Percentiles rank a stretch among this genome's conserved stretches.
These are phyloP conservation scores for Caenorhabditis sp. DNA, from an alignment of 2,888 invertebrate species.

Conservation along the genomic window DNA sequence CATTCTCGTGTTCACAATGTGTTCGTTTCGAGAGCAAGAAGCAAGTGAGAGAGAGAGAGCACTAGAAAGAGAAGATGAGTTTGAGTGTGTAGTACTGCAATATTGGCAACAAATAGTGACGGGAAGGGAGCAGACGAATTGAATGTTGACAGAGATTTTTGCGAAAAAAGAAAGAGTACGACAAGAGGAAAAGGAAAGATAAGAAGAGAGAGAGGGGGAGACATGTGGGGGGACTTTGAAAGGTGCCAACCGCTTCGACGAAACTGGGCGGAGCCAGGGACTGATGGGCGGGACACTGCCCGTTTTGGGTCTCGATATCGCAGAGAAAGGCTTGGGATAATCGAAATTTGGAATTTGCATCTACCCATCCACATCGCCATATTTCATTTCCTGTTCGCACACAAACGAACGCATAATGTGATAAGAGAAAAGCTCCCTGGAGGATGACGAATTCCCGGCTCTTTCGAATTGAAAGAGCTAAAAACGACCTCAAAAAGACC, in stretches of 20 bases:
- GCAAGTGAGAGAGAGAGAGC: slow-evolving; percentile 35
- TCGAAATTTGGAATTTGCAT: not conserved
- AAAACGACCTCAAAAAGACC: not conserved
- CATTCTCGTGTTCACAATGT: slow-evolving; percentile 60
- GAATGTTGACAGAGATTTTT: slow-evolving; percentile 45
- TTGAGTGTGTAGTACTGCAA: slow-evolving; percentile 50
- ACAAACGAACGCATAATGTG: not conserved
- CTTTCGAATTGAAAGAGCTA: no score
- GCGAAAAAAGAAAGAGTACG: slow-evolving; percentile 19
- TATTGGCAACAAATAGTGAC: slow-evolving; percentile 54
- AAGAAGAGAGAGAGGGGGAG: slow-evolving; percentile 1
- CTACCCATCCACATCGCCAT: not conserved
- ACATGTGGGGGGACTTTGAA: slow-evolving; percentile 22
- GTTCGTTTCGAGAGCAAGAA: slow-evolving; percentile 39
- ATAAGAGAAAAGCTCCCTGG: no score
- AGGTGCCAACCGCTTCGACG: slow-evolving; percentile 39
- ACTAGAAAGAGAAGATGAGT: slow-evolving; percentile 19
- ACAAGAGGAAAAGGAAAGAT: slow-evolving; percentile 29
- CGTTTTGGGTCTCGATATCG: slow-evolving; percentile 1
- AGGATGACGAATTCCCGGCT: not conserved
- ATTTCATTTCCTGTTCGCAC: not conserved
- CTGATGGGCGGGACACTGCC: slow-evolving; percentile 11
- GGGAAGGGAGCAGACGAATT: not conserved
- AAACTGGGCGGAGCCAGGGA: slow-evolving; percentile 36
- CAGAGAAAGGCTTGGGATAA: not conserved